Evolutionary conservation across 1,140 invertebrate species (phyloP), one percentile per base, ranked within the genome.

Genomic region (Nixonia krombeini): DNA sequence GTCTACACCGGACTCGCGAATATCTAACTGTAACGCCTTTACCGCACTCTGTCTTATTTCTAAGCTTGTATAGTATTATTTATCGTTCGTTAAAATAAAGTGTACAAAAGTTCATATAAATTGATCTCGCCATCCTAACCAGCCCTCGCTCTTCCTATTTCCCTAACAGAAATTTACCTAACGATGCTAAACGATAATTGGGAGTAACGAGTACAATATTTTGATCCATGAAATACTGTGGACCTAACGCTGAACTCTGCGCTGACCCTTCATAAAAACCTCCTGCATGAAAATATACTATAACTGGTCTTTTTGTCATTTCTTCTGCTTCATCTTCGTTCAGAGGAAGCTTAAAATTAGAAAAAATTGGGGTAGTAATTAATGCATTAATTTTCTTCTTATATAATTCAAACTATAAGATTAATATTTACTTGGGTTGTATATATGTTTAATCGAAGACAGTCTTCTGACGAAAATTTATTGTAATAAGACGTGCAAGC

Each of bases 161-260:
- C n/a, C n/a, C n/a, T n/a, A n/a, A n/a, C n/a, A 3, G 21, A 21
- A 21, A 21, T 6, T 58, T 69, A 86, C 85, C 88, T 16, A 89
- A 70, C 1, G 87, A 88, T 33, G 85, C 89, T 2, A 92, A 82
- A 9, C 91, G 82, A 73, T 92, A 92, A 76, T 92, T 92, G 9
- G 91, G 86, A 4, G 88, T 90, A 4, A 92, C 88, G 4, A 89
- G 81, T 1, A 93, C 87, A 38, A 91, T 70, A 52, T 90, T 88
- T 7, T 86, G 78, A 65, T 90, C 87, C 49, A 91, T 86, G 1
- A 92, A 72, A 58, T 88, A 88, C 64, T 90, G 86, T 0, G 88
- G 88, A 0, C 87, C 88, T 1, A 83, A 85, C 16, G 87, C 74
- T 57, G 86, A 85, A 37, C 63, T 82, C 79, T 73, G 81, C 66